Evolutionary conservation across 2,888 invertebrate genomes (phyloP), one percentile per base, ranked within the genome.

Genomic region (Trichogramma dendrolimi): DNA sequence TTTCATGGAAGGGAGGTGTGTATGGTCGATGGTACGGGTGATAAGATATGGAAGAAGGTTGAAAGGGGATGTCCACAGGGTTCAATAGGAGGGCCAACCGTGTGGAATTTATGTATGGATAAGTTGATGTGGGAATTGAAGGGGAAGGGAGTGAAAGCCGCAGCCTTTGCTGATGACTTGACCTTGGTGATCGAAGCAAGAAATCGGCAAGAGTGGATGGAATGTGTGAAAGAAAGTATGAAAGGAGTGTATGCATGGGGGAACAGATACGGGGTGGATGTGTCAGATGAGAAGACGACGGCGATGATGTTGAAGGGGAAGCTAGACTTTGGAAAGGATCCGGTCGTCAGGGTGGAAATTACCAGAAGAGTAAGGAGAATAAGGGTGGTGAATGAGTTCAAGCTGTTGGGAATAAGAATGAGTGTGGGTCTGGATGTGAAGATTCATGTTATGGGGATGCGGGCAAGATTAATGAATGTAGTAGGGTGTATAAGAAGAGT

Each of bases 71-170:
- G n/a, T n/a, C n/a, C n/a, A n/a, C n/a, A n/a, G n/a, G n/a, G n/a
- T n/a, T n/a, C n/a, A n/a, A n/a, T n/a, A n/a, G n/a, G n/a, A n/a
- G 65, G 62, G 4, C 62, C 60, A 0, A 4, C 10, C 5, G 14
- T 62, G n/a, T 63, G 60, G 60, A 60, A 63, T 49, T 39, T 61
- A 2, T 49, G 44, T 14, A 63, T 65, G 55, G 51, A 58, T 55
- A 60, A 48, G 4, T 39, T 60, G 4, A 8, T 63, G 43, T 11
- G 50, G n/a, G 46, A 43, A 4, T 27, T 60, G 2, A 8, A 7
- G 5, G 39, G 39, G 4, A 14, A 47, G n/a, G 52, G 46, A 4
- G 39, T 50, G 0, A 53, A 48, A 27, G 38, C 41, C 8, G 60
- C 50, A 11, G 60, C 60, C 4, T 62, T 43, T 46, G 62, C 60